Base-by-base conservation (phyloP, 1,140 invertebrate genomes). In the Drosophila kohkoa region DNA sequence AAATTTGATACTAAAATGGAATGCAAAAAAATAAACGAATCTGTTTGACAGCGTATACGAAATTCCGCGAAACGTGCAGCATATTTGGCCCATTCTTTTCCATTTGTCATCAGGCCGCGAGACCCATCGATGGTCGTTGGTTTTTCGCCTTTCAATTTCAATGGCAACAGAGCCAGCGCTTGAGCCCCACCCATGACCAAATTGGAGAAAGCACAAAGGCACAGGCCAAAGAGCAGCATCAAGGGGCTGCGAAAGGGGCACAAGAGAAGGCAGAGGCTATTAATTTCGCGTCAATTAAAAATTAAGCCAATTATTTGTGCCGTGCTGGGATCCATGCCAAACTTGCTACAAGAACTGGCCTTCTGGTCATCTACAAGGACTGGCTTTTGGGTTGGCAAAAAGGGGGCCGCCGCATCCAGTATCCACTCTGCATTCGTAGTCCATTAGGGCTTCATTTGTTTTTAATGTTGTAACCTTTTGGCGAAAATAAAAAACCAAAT, bases 271-370 rank as follows among this genome's bases (percentile, higher is more conserved):
- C 82, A 67, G 51, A 88, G 70, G 85, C 85, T 83, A 88, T 88
- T 88, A 88, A 88, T 88, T 88, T 88, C 85, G 81, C 85, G 85
- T 89, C 85, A 88, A 88, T 88, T 88, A 89, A 88, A 88, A 88
- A 89, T 88, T 81, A 88, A 88, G 85, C 85, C 85, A 88, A 88
- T 88, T 88, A 88, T 88, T 88, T 88, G 83, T 83, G 83, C 80
- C 74, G 41, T 59, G 63, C 71, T 43, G 66, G 57, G 48, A 48
- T 30, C 55, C 64, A 55, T 48, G 72, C 76, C 66, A 76, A 73
- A 72, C 73, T 57, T 49, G 41, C 46, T 46, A 20, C 38, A 20
- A 58, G 35, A 63, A 72, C 51, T 59, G 79, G 64, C 63, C 77
- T 76, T 54, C 51, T 75, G 77, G 63, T 64, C 77, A 62, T 35